A percentile compares a stretch with the other conserved stretches of the same genome.
These are phyloP conservation scores for Aplidium turbinatum DNA, from an alignment of 23 tunicate genomes.

Conservation along the genomic window DNA sequence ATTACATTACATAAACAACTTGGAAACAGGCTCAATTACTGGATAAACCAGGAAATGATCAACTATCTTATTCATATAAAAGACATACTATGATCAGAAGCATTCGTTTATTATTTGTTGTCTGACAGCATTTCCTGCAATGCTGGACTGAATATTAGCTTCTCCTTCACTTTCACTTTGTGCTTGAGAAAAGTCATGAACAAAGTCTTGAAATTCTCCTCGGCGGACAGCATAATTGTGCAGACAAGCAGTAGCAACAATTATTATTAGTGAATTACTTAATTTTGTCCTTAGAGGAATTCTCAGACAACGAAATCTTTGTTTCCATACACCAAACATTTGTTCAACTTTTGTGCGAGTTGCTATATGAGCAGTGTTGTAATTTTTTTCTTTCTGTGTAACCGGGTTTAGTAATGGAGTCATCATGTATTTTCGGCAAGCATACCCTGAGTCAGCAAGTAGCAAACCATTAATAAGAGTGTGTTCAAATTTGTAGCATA, in stretches of 20 bases:
- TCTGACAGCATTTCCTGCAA: no score
- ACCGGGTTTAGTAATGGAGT: conserved; percentile 50
- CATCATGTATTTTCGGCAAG: conserved; percentile 52
- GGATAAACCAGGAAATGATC: no score
- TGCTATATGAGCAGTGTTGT: conserved; percentile 41
- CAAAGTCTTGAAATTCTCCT: neutral
- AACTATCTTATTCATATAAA: no score
- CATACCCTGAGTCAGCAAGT: conserved; percentile 66
- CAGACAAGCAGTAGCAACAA: conserved; percentile 49
- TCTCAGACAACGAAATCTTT: conserved; percentile 46
- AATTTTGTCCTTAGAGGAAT: conserved; percentile 31
- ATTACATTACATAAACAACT: no score
- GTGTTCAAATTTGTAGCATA: conserved; percentile 47
- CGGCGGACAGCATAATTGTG: conserved; percentile 38
- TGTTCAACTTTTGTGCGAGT: conserved; percentile 36
- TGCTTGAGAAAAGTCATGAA: no score
- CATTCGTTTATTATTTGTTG: no score
- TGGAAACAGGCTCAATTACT: no score
- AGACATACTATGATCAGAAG: no score
- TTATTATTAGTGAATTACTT: conserved; percentile 23
- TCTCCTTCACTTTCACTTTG: no score
- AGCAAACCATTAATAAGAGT: conserved; percentile 17
- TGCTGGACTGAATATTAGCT: no score
- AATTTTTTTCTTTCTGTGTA: conserved; percentile 18
- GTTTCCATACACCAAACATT: conserved; percentile 58